Evolutionary conservation across 2,888 invertebrate species (phyloP).

Genomic region (Drosophila atroscutellata): DNA sequence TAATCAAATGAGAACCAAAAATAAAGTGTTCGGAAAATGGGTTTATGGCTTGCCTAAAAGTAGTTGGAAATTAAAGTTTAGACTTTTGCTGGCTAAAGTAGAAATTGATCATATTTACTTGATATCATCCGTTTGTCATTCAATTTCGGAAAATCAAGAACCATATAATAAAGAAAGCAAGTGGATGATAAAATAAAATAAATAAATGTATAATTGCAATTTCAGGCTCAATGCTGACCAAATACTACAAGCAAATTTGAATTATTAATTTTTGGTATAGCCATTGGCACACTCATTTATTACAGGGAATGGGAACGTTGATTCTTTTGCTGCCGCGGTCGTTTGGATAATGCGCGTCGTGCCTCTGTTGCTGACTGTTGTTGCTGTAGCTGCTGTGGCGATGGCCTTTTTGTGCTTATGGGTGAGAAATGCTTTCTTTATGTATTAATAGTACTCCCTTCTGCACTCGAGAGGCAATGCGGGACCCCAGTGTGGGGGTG

Average conservation of each 20-base stretch:
- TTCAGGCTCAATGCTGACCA: neutral
- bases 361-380: slow-evolving; percentile 45
- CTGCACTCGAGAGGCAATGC: slow-evolving; percentile 58
- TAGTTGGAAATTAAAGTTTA: neutral
- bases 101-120: neutral
- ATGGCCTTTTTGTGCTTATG: slow-evolving; percentile 76
- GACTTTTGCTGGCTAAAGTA: neutral
- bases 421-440: slow-evolving; percentile 77
- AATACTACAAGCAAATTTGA: neutral
- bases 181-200: neutral
- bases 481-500: slow-evolving; percentile 3
- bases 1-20: neutral
- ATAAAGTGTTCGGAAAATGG: neutral
- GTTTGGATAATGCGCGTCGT: slow-evolving; percentile 73
- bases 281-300: neutral
- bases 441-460: slow-evolving; percentile 77
- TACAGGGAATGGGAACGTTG: slow-evolving; percentile 47
- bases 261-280: neutral
- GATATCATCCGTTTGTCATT: neutral
- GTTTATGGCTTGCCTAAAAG: neutral
- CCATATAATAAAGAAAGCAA: neutral
- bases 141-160: neutral
- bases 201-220: neutral
- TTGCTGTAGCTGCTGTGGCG: slow-evolving; percentile 38
- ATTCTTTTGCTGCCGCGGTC: slow-evolving; percentile 65